phyloP scores from a whole-genome alignment of 2,888 invertebrate genomes.

The Dasysyrphus albostriatus region DNA sequence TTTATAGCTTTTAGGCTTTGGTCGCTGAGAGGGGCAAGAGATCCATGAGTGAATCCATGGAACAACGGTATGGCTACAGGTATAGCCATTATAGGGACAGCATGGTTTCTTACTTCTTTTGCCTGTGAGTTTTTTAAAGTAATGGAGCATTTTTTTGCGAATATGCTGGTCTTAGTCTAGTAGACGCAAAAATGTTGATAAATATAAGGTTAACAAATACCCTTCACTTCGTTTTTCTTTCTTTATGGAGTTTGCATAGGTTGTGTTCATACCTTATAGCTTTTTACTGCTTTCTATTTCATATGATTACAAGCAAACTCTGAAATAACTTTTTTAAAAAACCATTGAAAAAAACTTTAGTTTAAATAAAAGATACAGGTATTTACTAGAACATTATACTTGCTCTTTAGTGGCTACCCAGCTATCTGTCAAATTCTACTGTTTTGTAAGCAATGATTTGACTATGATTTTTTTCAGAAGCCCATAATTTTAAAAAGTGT shows the following conservation, averaged over 20 bases:
- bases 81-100: not conserved
- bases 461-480: too few relatives aligned
- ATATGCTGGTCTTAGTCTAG: not conserved
- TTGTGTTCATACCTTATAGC: not conserved
- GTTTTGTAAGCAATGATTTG: too few relatives aligned
- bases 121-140: constrained; percentile 44
- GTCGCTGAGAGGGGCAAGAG: not conserved
- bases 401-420: too few relatives aligned
- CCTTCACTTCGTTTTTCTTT: not conserved
- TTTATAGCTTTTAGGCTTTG: constrained; percentile 39
- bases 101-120: not conserved
- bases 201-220: not conserved
- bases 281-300: not conserved
- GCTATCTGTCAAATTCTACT: too few relatives aligned
- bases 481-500: too few relatives aligned
- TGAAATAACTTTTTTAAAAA: not conserved
- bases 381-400: too few relatives aligned
- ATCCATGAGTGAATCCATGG: not conserved
- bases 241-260: not conserved
- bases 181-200: not conserved
- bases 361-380: too few relatives aligned
- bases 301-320: not conserved
- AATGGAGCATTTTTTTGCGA: constrained; percentile 24
- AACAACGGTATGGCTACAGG: not conserved
- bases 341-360: too few relatives aligned